Evolutionary conservation across 2,888 invertebrate species (phyloP).

Genomic region (Ectemnius lituratus): DNA sequence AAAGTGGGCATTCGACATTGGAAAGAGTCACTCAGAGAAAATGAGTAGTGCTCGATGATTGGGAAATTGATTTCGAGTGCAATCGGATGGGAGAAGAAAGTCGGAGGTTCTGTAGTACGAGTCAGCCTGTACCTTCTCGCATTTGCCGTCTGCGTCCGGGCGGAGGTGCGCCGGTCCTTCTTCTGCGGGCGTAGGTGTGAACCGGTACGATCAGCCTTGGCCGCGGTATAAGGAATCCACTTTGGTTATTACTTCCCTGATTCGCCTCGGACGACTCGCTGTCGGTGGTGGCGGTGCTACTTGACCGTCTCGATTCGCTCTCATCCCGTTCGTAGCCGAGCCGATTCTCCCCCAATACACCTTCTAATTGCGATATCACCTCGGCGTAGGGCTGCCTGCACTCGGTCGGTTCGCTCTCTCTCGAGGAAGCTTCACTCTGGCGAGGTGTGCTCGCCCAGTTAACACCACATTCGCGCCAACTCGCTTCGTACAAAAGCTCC

Average conservation of each 20-base stretch:
- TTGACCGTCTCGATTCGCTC: conserved; percentile 65
- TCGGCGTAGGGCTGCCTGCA: conserved; percentile 59
- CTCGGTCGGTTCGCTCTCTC: conserved; percentile 36
- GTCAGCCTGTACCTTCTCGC: conserved; percentile 70
- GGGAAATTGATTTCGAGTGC: too few relatives aligned
- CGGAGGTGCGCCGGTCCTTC: conserved; percentile 88
- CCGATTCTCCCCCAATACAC: conserved; percentile 59
- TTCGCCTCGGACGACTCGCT: conserved; percentile 69
- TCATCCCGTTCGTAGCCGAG: conserved; percentile 52
- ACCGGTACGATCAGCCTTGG: conserved; percentile 93
- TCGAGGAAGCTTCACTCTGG: conserved; percentile 22
- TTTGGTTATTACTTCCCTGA: conserved; percentile 59
- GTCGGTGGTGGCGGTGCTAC: conserved; percentile 67
- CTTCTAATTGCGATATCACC: conserved; percentile 67
- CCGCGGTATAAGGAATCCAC: conserved; percentile 87
- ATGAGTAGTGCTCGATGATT: too few relatives aligned
- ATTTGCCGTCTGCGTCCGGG: conserved; percentile 75
- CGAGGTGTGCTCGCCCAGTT: conserved; percentile 68
- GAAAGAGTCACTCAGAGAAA: too few relatives aligned
- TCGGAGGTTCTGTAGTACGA: too few relatives aligned
- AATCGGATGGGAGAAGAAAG: too few relatives aligned
- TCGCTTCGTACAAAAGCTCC: conserved; percentile 90
- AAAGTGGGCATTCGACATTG: too few relatives aligned
- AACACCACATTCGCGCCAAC: conserved; percentile 84
- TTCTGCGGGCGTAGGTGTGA: conserved; percentile 89